A percentile compares a stretch with the other conserved stretches of the same genome.
phyloP scores from a whole-genome alignment of 2,797 vertebrate genomes.

The Oceanodroma leucorhoa region DNA sequence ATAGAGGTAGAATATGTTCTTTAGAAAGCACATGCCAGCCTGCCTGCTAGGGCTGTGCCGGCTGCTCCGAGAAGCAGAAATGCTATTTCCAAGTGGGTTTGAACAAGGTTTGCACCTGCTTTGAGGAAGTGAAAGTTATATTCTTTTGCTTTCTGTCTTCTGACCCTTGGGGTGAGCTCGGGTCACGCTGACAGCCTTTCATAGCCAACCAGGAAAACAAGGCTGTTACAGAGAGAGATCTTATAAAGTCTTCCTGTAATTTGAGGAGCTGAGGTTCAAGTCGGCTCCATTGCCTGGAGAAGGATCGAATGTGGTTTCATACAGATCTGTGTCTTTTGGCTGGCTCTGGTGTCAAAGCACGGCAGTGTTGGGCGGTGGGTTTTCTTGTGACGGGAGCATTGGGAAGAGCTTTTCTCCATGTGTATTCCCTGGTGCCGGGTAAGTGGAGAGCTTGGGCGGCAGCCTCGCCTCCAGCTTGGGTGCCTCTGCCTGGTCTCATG shows the following conservation, averaged over 20 bases:
- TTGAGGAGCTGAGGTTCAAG: background rate
- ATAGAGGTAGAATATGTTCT: background rate
- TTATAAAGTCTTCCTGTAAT: slow-evolving; percentile 11
- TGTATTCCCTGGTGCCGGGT: fast-evolving
- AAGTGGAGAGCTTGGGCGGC: background rate
- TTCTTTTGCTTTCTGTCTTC: background rate
- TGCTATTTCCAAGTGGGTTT: fast-evolving
- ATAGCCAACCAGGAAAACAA: background rate
- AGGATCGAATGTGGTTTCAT: background rate
- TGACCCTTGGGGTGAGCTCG: background rate
- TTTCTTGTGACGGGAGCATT: fast-evolving
- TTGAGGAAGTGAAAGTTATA: background rate
- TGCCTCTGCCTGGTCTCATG: background rate
- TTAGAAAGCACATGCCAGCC: fast-evolving
- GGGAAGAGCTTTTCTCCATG: background rate
- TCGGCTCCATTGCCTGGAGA: background rate
- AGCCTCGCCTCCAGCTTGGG: background rate
- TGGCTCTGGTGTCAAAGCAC: background rate
- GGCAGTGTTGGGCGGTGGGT: background rate
- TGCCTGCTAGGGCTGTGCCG: background rate
- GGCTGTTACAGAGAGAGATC: background rate
- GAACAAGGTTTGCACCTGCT: background rate
- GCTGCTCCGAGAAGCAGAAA: background rate
- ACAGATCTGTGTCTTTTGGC: background rate
- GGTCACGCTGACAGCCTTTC: background rate